Percentiles rank a stretch among this genome's conserved stretches.
These are phyloP conservation scores for Allacma fusca DNA, from an alignment of 2,888 invertebrate genomes.

Conservation along the genomic window DNA sequence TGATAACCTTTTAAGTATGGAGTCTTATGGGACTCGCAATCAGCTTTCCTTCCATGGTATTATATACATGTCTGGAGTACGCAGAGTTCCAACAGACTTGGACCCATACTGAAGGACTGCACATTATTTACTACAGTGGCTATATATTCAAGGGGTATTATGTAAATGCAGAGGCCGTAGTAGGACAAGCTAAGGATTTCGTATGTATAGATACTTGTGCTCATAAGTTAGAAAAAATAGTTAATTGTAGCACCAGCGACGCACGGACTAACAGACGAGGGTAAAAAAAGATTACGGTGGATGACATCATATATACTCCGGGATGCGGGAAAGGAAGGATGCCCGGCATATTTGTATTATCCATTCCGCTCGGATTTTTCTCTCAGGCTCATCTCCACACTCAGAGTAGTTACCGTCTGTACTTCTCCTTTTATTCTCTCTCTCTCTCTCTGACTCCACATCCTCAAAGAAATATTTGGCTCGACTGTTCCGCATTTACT, in stretches of 20 bases:
- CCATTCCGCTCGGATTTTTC: conserved; percentile 14
- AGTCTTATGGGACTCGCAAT: not conserved
- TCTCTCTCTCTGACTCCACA: not conserved
- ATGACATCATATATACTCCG: conserved; percentile 16
- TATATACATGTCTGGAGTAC: no score
- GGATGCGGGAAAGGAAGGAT: conserved; percentile 11
- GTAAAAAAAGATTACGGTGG: conserved; percentile 14
- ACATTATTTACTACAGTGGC: no score
- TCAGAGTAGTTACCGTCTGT: not conserved
- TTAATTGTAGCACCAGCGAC: conserved; percentile 7
- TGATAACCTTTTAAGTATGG: conserved; percentile 1
- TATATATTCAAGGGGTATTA: no score
- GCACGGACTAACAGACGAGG: not conserved
- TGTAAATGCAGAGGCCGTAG: no score
- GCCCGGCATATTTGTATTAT: conserved; percentile 35
- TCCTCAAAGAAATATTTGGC: conserved; percentile 27
- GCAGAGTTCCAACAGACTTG: no score
- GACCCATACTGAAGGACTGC: no score
- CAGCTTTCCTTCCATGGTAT: no score
- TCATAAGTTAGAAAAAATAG: conserved; percentile 9
- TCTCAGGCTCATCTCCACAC: not conserved
- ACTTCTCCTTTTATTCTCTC: not conserved
- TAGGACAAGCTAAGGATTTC: no score
- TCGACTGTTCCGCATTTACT: conserved; percentile 18
- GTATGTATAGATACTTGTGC: no score